Conservation (phyloP, 2,113 vertebrate species). For the Oncorhynchus gorbuscha region DNA sequence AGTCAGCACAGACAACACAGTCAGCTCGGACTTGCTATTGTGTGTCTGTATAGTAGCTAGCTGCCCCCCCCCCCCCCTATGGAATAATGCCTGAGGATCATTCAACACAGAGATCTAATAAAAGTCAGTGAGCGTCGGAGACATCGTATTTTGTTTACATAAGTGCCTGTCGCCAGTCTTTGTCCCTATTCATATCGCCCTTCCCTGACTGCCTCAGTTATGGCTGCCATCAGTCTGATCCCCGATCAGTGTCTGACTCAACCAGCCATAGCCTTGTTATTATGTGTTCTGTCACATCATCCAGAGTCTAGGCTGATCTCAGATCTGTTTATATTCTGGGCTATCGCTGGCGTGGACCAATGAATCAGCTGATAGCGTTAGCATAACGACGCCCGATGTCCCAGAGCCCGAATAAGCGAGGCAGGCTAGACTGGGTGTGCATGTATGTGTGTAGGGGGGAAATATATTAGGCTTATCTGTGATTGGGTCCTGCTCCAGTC, state of each 20-base stretch:
- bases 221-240: constrained; percentile 4
- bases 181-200: constrained; percentile 21
- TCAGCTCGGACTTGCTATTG: background rate
- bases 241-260: background rate
- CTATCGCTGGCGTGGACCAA: no score
- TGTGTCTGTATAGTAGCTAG: background rate
- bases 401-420: constrained; percentile 1
- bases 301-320: background rate
- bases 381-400: constrained; percentile 16
- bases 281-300: background rate
- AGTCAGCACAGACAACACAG: background rate
- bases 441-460: constrained; percentile 14
- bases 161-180: constrained; percentile 30
- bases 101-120: constrained; percentile 14
- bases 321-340: background rate
- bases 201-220: background rate
- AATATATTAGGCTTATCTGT: constrained; percentile 42
- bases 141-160: background rate
- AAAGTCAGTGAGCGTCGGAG: background rate
- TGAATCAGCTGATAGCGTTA: no score
- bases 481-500: constrained; percentile 43
- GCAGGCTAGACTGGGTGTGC: constrained; percentile 15
- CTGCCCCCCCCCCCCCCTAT: background rate
- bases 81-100: constrained; percentile 13
- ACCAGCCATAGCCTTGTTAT: background rate